Percentiles rank a stretch among this genome's conserved stretches.
phyloP scores from a whole-genome alignment of 2,113 vertebrate genomes.

The Siniperca knerii region DNA sequence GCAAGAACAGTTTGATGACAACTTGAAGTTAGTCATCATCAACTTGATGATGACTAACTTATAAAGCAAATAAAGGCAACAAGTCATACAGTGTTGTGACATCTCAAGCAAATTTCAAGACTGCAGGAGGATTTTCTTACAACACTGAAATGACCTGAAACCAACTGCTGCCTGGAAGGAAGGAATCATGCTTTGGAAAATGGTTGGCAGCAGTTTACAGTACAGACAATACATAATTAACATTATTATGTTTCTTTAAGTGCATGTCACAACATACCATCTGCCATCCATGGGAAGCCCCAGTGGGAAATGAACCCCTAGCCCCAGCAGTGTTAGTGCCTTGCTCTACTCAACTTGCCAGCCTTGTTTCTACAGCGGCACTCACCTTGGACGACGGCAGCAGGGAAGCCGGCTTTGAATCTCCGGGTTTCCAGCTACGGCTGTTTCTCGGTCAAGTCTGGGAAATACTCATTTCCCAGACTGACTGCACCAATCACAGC shows the following conservation, averaged over 20 bases:
- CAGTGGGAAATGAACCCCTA: too few relatives aligned
- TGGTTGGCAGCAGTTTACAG: too few relatives aligned
- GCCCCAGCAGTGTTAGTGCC: not conserved
- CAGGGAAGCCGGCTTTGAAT: not conserved
- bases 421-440: not conserved
- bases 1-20: too few relatives aligned
- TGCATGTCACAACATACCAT: not conserved
- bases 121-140: not conserved
- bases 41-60: too few relatives aligned
- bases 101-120: not conserved
- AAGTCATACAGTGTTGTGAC: not conserved
- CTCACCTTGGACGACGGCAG: not conserved
- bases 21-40: too few relatives aligned
- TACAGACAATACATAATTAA: too few relatives aligned
- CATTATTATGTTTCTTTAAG: too few relatives aligned
- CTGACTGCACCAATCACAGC: slow-evolving; percentile 4
- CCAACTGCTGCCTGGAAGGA: not conserved
- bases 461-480: not conserved
- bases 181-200: too few relatives aligned
- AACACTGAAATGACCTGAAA: not conserved
- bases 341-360: not conserved
- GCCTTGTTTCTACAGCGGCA: not conserved
- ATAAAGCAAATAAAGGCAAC: not conserved
- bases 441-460: too few relatives aligned
- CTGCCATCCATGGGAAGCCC: too few relatives aligned